Evolutionary conservation across 2,888 invertebrate genomes (phyloP).

Genomic region (Teleiodes luculella): DNA sequence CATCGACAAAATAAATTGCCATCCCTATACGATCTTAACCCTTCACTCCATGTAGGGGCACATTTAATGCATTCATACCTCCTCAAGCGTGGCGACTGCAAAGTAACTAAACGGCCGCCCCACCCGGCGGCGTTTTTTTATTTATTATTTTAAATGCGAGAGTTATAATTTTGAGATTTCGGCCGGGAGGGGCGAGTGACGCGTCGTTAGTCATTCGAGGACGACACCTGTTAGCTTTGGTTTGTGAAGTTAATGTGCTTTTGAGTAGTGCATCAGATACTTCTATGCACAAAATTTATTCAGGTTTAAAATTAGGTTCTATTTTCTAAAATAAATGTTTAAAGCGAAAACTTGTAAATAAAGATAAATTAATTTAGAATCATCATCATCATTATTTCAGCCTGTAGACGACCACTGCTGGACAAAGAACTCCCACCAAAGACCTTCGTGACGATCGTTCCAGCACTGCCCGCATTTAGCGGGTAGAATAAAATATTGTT

Average conservation of each 20-base stretch:
- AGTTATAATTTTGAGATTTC: constrained; percentile 51
- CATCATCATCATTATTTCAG: too few species aligned
- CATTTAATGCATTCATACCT: constrained; percentile 73
- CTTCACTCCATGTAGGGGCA: constrained; percentile 50
- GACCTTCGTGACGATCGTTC: too few species aligned
- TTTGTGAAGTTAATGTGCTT: neutral
- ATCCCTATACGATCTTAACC: constrained; percentile 35
- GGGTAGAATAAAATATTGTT: too few species aligned
- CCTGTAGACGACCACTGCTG: too few species aligned
- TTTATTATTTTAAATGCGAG: constrained; percentile 71
- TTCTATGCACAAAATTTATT: neutral
- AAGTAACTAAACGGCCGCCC: constrained; percentile 63
- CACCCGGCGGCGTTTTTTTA: constrained; percentile 41
- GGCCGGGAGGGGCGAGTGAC: constrained; percentile 17
- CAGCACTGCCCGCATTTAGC: too few species aligned
- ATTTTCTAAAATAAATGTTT: too few species aligned
- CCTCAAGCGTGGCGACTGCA: constrained; percentile 70
- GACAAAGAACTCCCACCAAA: too few species aligned
- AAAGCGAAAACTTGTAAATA: too few species aligned
- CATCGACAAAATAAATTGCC: neutral
- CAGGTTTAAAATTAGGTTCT: too few species aligned
- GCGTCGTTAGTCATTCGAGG: constrained; percentile 6
- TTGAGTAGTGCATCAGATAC: neutral
- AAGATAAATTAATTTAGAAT: too few species aligned
- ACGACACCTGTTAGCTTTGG: constrained; percentile 15